phyloP scores from a whole-genome alignment of 2,797 vertebrate genomes.

The Apogon talboti region DNA sequence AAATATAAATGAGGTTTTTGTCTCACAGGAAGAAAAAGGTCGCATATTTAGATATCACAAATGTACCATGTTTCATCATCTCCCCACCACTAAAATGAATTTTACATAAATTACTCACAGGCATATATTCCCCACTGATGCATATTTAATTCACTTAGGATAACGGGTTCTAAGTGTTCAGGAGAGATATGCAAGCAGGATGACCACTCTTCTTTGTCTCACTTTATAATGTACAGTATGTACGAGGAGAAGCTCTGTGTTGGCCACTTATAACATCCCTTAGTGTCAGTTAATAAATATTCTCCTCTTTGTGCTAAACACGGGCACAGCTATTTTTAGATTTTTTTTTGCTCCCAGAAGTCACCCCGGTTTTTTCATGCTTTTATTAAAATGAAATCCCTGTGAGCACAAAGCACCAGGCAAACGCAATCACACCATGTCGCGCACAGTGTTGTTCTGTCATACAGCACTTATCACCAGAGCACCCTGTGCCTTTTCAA shows the following conservation, averaged over 20 bases:
- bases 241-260: constrained; percentile 8
- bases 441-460: constrained; percentile 25
- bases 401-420: constrained; percentile 14
- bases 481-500: constrained; percentile 58
- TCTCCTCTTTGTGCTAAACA: background rate
- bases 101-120: constrained; percentile 15
- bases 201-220: constrained; percentile 24
- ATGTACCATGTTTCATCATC: constrained; percentile 16
- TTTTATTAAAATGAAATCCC: constrained; percentile 10
- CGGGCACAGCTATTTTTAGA: background rate
- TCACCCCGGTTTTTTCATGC: constrained; percentile 7
- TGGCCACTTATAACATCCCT: background rate
- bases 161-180: constrained; percentile 14
- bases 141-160: constrained; percentile 30
- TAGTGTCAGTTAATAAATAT: background rate
- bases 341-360: constrained; percentile 6
- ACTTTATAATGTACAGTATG: background rate
- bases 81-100: background rate
- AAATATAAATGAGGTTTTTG: background rate
- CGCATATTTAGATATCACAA: constrained; percentile 2
- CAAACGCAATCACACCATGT: constrained; percentile 2
- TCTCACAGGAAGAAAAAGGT: background rate
- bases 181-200: constrained; percentile 30
- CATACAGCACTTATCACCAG: constrained; percentile 35
- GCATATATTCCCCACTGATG: constrained; percentile 19